Evolutionary conservation across 2,113 vertebrate species (phyloP).

Genomic region (Narcine bancroftii): DNA sequence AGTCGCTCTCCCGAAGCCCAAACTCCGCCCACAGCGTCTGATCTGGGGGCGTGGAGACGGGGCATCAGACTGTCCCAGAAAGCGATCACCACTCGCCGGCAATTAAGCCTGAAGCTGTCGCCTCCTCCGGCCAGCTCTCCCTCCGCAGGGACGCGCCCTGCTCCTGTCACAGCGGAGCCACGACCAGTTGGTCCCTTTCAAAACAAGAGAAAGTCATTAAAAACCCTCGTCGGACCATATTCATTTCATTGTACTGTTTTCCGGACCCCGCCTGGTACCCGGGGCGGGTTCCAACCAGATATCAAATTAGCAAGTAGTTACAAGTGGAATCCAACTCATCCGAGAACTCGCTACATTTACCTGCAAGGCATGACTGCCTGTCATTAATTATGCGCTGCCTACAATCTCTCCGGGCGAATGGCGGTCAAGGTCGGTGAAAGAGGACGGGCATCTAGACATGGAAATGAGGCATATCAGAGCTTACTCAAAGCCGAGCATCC

Average conservation of each 20-base stretch:
- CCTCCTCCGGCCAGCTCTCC: neutral
- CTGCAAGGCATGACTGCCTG: too few species aligned
- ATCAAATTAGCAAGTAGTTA: neutral
- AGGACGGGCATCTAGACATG: neutral
- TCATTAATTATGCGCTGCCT: too few species aligned
- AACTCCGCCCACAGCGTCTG: slow-evolving; percentile 55
- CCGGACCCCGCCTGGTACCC: neutral
- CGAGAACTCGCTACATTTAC: neutral
- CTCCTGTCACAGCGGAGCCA: neutral
- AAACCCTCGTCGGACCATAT: neutral
- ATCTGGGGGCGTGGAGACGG: slow-evolving; percentile 20
- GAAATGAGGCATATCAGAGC: neutral
- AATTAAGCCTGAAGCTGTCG: neutral
- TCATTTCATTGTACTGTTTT: neutral
- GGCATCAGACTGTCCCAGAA: neutral
- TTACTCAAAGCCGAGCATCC: neutral
- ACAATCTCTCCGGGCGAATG: neutral
- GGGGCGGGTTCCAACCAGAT: neutral
- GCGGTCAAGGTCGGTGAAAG: neutral
- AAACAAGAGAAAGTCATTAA: neutral
- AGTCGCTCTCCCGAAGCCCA: slow-evolving; percentile 45
- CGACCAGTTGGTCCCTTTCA: neutral
- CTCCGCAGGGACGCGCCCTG: neutral
- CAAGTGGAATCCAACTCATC: neutral
- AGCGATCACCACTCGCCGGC: neutral